These are phyloP conservation scores for Lymantria dispar DNA, from an alignment of 2,888 invertebrate species.

Conservation along the genomic window DNA sequence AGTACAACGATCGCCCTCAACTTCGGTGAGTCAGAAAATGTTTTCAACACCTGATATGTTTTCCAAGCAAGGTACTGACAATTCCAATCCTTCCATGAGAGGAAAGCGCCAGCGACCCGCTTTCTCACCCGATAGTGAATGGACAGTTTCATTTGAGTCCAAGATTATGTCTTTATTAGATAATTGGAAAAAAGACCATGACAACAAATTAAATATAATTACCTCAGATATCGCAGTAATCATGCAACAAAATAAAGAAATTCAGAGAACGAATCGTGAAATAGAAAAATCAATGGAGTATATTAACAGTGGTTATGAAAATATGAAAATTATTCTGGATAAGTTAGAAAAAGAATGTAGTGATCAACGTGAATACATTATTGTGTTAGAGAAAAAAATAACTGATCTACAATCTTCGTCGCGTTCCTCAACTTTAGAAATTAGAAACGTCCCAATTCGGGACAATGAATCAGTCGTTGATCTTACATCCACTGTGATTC, in stretches of 20 bases:
- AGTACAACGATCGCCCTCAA: background rate
- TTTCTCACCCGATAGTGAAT: background rate
- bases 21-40: background rate
- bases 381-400: too few species aligned
- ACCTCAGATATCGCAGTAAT: background rate
- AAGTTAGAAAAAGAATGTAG: too few species aligned
- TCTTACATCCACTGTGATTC: too few species aligned
- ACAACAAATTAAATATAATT: background rate
- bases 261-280: background rate
- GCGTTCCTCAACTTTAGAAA: too few species aligned
- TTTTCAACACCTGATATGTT: background rate
- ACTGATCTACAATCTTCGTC: too few species aligned
- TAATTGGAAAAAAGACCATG: background rate
- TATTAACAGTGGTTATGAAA: background rate
- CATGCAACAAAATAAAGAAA: background rate
- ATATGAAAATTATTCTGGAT: background rate
- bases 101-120: background rate
- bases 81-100: background rate
- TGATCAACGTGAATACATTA: too few species aligned
- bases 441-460: too few species aligned
- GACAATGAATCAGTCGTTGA: too few species aligned
- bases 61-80: background rate
- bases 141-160: background rate
- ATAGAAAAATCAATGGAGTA: background rate
- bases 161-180: background rate